A percentile compares a stretch with the other conserved stretches of the same genome.
Conservation (phyloP, 1,140 invertebrate genomes). For the Drosophila suzukii region DNA sequence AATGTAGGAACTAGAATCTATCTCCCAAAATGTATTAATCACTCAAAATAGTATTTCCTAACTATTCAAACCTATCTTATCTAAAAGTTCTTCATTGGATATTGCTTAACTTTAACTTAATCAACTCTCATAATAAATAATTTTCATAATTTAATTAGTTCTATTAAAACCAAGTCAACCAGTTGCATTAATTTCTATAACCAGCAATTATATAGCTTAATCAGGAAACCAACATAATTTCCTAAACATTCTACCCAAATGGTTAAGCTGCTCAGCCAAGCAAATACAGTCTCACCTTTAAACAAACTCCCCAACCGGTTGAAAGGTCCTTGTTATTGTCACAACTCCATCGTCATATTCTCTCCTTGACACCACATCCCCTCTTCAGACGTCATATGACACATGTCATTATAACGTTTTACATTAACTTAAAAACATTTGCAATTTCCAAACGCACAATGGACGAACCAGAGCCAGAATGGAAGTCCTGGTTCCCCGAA, state of each 20-base stretch:
- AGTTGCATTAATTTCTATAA: not conserved
- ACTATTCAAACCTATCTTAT: not conserved
- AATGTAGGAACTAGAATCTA: not conserved
- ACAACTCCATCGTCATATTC: slow-evolving; percentile 5
- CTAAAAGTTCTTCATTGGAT: too few relatives aligned
- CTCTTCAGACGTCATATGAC: slow-evolving; percentile 52
- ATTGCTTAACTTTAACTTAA: too few relatives aligned
- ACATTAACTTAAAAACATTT: slow-evolving; percentile 83
- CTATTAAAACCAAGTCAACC: not conserved
- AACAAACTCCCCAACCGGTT: not conserved
- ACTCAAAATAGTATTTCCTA: not conserved
- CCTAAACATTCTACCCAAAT: not conserved
- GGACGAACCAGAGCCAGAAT: slow-evolving; percentile 30
- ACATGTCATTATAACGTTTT: slow-evolving; percentile 79
- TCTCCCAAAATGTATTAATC: not conserved
- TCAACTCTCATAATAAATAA: too few relatives aligned
- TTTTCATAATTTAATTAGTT: too few relatives aligned
- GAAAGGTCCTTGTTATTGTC: slow-evolving; percentile 13
- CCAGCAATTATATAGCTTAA: too few relatives aligned
- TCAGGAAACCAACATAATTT: not conserved
- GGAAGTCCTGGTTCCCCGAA: slow-evolving; percentile 37
- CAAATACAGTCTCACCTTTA: not conserved
- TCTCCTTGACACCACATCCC: slow-evolving; percentile 6
- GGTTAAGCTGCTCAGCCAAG: slow-evolving; percentile 2
- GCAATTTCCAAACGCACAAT: slow-evolving; percentile 71